Conservation (phyloP, 2,888 invertebrate genomes). For the Caenorhabditis becei region DNA sequence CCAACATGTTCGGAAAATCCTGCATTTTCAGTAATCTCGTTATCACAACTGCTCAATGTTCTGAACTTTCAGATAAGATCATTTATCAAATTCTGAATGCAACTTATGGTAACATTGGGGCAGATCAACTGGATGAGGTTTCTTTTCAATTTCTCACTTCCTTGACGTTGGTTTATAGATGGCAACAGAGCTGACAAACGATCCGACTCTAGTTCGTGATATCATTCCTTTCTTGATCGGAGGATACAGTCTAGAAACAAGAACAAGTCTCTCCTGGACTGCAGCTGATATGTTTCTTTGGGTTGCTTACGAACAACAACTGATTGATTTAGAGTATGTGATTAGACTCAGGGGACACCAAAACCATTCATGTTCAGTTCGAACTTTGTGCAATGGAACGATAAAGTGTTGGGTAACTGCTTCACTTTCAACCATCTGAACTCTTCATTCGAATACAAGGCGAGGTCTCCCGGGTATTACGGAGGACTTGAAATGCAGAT, state of each 20-base stretch:
- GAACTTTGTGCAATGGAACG: slow-evolving; percentile 68
- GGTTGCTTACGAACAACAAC: slow-evolving; percentile 70
- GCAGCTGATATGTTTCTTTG: slow-evolving; percentile 68
- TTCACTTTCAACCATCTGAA: slow-evolving; percentile 74
- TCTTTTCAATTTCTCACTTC: not conserved
- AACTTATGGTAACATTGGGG: slow-evolving; percentile 48
- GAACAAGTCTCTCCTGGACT: slow-evolving; percentile 67
- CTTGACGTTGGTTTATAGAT: slow-evolving; percentile 49
- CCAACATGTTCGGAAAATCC: slow-evolving; percentile 47
- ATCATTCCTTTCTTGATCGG: slow-evolving; percentile 70
- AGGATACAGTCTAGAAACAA: slow-evolving; percentile 37
- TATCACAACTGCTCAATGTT: too few species aligned
- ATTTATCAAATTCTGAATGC: slow-evolving; percentile 59
- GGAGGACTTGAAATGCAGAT: slow-evolving; percentile 66
- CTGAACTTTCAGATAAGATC: slow-evolving; percentile 40
- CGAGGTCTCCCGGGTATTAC: slow-evolving; percentile 50
- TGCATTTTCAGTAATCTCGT: slow-evolving; percentile 41
- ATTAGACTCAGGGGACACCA: too few species aligned
- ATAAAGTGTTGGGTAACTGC: slow-evolving; percentile 70
- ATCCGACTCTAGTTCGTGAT: slow-evolving; percentile 66
- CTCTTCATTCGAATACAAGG: slow-evolving; percentile 50
- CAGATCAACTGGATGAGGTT: slow-evolving; percentile 47
- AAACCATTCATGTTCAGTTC: too few species aligned
- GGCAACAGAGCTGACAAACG: slow-evolving; percentile 59
- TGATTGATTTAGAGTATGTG: slow-evolving; percentile 58